Evolutionary conservation across 2,113 vertebrate species (phyloP).

Genomic region (Chascanopsetta lugubris): DNA sequence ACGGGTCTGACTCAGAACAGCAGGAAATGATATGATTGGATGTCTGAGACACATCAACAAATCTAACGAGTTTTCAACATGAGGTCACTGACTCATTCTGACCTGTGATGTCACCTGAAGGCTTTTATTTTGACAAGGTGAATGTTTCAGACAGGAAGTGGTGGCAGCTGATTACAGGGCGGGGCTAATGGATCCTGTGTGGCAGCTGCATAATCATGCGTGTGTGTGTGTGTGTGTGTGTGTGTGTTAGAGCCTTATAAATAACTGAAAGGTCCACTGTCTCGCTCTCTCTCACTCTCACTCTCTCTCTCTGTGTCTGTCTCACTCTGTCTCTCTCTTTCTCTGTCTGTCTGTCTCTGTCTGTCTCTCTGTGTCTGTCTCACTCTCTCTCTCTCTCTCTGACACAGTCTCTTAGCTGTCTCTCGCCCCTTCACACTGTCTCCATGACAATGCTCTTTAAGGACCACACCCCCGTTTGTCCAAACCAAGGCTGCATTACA

Average conservation of each 20-base stretch:
- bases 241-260: constrained; percentile 38
- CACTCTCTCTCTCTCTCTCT: constrained; percentile 29
- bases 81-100: no score
- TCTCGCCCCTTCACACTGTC: constrained; percentile 29
- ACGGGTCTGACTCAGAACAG: no score
- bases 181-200: constrained; percentile 31
- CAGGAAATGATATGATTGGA: no score
- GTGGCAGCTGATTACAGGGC: no score
- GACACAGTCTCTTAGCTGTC: neutral
- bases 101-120: no score
- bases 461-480: neutral
- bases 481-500: neutral
- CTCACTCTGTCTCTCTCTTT: constrained; percentile 23
- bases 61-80: no score
- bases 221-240: constrained; percentile 4
- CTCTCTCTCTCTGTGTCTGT: constrained; percentile 26
- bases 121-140: no score
- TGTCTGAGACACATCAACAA: no score
- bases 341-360: constrained; percentile 40
- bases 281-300: constrained; percentile 38
- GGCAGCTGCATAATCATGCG: neutral
- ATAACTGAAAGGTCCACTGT: constrained; percentile 47
- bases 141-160: constrained; percentile 1
- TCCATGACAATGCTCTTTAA: constrained; percentile 51
- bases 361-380: constrained; percentile 16